Conservation (phyloP, 2,797 vertebrate species). For the Heteromormyrus szaboi region DNA sequence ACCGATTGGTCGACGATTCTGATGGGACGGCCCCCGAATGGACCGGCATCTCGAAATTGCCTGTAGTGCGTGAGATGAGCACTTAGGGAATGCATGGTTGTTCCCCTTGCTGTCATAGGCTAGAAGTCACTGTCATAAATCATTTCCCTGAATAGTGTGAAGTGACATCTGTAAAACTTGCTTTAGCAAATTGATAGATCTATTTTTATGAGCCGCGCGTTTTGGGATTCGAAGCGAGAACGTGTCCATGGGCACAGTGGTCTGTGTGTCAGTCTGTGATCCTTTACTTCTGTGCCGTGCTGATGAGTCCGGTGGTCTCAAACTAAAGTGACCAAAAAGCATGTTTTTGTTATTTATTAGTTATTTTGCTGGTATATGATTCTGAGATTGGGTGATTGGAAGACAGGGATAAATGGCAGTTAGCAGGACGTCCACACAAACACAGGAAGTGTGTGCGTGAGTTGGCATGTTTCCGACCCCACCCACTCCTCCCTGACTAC, state of each 20-base stretch:
- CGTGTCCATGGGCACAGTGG: neutral
- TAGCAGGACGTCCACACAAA: neutral
- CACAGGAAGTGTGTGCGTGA: neutral
- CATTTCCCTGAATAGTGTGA: neutral
- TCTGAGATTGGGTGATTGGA: neutral
- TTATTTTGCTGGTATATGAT: neutral
- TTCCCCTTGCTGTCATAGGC: neutral
- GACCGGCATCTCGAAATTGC: neutral
- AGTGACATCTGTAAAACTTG: neutral
- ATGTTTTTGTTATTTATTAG: neutral
- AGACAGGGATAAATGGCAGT: neutral
- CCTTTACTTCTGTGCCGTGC: neutral
- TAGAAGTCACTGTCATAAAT: neutral
- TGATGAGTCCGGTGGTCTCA: neutral
- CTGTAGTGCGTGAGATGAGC: neutral
- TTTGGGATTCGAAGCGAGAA: neutral
- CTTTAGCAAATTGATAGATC: neutral
- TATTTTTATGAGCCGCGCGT: neutral
- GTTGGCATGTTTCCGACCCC: neutral
- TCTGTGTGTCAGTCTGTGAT: slow-evolving; percentile 11
- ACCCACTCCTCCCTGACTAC: neutral
- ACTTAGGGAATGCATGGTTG: neutral
- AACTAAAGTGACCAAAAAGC: neutral
- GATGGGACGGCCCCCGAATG: neutral
- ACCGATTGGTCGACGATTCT: neutral